These are phyloP conservation scores for Patiria pectinifera DNA, from an alignment of 53 echinoderm and acorn worm species.

Conservation along the genomic window DNA sequence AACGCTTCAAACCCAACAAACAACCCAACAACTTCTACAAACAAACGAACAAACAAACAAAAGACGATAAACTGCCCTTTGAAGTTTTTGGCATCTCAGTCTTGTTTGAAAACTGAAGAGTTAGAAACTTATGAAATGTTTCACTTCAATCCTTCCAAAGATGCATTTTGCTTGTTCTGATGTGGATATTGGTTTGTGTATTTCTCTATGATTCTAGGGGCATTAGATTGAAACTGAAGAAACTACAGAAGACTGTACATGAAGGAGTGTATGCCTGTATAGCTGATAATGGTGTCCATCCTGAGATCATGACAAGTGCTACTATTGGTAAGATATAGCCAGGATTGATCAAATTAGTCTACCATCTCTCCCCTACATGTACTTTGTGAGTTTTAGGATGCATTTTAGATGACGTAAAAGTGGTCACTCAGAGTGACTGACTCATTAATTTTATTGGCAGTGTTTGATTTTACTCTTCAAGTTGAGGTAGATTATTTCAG, in stretches of 20 bases:
- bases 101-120: too few relatives aligned
- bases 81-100: too few relatives aligned
- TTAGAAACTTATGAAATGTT: too few relatives aligned
- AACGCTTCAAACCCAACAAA: background rate
- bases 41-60: too few relatives aligned
- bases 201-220: slow-evolving; percentile 33
- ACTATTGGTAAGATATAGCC: slow-evolving; percentile 66
- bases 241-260: slow-evolving; percentile 73
- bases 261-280: slow-evolving; percentile 84
- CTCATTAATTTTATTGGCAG: too few relatives aligned
- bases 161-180: background rate
- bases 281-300: slow-evolving; percentile 76
- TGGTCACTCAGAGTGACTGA: too few relatives aligned
- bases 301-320: slow-evolving; percentile 61
- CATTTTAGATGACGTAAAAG: too few relatives aligned
- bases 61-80: too few relatives aligned
- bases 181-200: background rate
- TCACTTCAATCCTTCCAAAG: background rate
- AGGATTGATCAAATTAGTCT: too few relatives aligned
- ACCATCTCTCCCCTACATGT: background rate
- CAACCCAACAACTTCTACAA: too few relatives aligned
- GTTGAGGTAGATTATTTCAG: too few relatives aligned
- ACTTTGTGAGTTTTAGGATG: background rate
- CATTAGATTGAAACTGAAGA: slow-evolving; percentile 72
- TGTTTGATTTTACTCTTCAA: too few relatives aligned